A percentile compares a stretch with the other conserved stretches of the same genome.
These are phyloP conservation scores for Cyphomyrus discorhynchus DNA, from an alignment of 2,113 vertebrate species.

Conservation along the genomic window DNA sequence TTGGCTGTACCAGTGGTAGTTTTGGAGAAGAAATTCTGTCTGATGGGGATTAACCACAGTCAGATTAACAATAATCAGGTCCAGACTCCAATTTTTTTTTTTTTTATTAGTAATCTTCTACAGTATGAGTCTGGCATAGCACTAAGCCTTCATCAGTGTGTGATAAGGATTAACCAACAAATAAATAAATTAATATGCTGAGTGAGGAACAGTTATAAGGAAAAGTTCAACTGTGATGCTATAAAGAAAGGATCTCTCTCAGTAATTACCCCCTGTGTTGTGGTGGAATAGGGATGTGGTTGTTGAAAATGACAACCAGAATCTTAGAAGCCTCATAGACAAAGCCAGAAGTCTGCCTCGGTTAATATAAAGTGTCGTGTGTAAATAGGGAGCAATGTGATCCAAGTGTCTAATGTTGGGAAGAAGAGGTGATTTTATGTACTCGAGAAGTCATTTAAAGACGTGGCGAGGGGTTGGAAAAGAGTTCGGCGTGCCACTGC, in stretches of 20 bases:
- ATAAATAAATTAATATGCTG: not conserved
- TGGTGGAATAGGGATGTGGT: not conserved
- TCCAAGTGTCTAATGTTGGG: not conserved
- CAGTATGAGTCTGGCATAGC: not conserved
- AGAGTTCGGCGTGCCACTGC: not conserved
- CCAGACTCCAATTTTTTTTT: not conserved
- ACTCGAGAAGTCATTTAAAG: not conserved
- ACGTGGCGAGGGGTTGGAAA: not conserved
- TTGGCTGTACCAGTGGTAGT: not conserved
- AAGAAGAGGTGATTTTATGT: not conserved
- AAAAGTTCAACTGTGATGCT: not conserved
- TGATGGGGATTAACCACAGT: not conserved
- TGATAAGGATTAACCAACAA: not conserved
- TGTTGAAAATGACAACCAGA: not conserved
- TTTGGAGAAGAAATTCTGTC: not conserved
- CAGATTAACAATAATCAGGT: not conserved
- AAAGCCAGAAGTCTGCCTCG: not conserved
- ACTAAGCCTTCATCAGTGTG: not conserved
- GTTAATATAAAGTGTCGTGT: not conserved
- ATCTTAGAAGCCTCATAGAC: not conserved
- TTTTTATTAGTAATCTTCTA: not conserved
- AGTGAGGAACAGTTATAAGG: not conserved
- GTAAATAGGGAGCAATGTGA: not conserved
- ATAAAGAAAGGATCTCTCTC: not conserved
- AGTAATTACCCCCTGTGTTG: not conserved